Evolutionary conservation across 92 coral and sea anemone species (phyloP).

Genomic region (Nematostella vectensis): DNA sequence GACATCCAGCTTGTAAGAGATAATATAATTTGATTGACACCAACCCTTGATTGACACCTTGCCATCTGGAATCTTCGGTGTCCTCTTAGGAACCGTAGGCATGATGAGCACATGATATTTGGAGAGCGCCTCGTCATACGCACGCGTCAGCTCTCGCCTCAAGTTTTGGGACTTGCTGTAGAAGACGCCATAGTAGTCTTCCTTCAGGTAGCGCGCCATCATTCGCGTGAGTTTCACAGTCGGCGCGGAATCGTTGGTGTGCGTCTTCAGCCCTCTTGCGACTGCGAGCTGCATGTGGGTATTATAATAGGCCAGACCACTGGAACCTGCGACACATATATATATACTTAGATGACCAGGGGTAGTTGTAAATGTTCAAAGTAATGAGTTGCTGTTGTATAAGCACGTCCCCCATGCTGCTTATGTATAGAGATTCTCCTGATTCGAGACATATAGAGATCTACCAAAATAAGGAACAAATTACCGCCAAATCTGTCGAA

Average conservation of each 20-base stretch:
- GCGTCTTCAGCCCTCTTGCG: constrained; percentile 52
- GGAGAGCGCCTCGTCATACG: constrained; percentile 42
- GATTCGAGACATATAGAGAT: too few species aligned
- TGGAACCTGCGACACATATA: constrained; percentile 8
- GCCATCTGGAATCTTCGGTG: constrained; percentile 23
- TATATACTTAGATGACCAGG: too few species aligned
- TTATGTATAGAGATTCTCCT: background rate
- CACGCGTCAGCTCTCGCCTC: constrained; percentile 38
- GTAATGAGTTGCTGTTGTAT: too few species aligned
- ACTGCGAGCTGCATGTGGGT: constrained; percentile 50
- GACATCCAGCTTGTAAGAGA: too few species aligned
- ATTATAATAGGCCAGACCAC: constrained; percentile 54
- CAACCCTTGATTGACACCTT: constrained; percentile 34
- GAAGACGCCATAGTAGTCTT: constrained; percentile 27
- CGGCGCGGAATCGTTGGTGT: constrained; percentile 24
- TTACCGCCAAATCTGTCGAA: too few species aligned
- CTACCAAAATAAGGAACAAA: too few species aligned
- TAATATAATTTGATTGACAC: too few species aligned
- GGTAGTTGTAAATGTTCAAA: too few species aligned
- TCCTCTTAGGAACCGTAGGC: constrained; percentile 51
- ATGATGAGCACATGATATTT: constrained; percentile 44
- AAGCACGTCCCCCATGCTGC: background rate
- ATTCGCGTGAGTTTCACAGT: constrained; percentile 7
- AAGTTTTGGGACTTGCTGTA: constrained; percentile 60
- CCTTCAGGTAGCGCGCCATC: constrained; percentile 23